Evolutionary conservation across 2,113 vertebrate species (phyloP).

Genomic region (Neoarius graeffei): DNA sequence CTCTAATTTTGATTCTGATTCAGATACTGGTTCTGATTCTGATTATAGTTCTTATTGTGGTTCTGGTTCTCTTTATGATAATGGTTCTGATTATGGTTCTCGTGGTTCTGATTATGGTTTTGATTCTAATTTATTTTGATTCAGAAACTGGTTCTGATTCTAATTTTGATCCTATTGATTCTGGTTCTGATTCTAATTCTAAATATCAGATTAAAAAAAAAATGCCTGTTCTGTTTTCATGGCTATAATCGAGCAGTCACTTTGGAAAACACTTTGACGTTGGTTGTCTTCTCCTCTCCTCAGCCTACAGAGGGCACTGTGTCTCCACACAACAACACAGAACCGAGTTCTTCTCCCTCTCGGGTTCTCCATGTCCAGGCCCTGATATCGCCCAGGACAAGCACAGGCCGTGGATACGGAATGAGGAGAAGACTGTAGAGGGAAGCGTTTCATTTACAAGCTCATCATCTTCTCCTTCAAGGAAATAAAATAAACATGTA

Average conservation of each 20-base stretch:
- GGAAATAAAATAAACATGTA: not conserved
- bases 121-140: too few species aligned
- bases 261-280: not conserved
- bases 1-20: too few species aligned
- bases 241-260: not conserved
- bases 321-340: not conserved
- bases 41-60: too few species aligned
- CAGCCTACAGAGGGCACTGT: conserved; percentile 48
- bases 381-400: not conserved
- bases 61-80: too few species aligned
- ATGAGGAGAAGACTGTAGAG: not conserved
- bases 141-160: too few species aligned
- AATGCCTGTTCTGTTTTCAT: not conserved
- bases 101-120: too few species aligned
- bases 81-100: too few species aligned
- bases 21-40: too few species aligned
- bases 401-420: not conserved
- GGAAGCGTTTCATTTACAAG: not conserved
- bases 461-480: not conserved
- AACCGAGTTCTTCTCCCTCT: not conserved
- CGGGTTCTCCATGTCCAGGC: not conserved
- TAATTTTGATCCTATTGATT: too few species aligned
- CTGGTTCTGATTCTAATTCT: too few species aligned
- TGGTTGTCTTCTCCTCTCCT: not conserved
- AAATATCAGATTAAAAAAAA: too few species aligned